Evolutionary conservation across 1,140 invertebrate species (phyloP).

Genomic region (Odontomachus brunneus): DNA sequence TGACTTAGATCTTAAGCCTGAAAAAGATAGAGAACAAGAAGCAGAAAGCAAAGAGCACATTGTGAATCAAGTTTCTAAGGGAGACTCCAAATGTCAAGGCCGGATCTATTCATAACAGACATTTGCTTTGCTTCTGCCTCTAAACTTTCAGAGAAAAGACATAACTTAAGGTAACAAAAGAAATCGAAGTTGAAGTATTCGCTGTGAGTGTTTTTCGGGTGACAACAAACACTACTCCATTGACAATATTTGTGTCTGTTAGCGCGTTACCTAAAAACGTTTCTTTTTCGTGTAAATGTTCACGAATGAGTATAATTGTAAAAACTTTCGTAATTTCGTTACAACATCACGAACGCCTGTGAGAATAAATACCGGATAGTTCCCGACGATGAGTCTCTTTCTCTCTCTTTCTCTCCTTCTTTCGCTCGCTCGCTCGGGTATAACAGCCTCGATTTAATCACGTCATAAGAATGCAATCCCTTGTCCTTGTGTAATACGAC

Average conservation of each 20-base stretch:
- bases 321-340: slow-evolving; percentile 23
- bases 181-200: not conserved
- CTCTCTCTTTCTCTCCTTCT: no score
- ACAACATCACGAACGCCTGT: not conserved
- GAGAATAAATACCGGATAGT: slow-evolving; percentile 10
- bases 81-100: not conserved
- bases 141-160: not conserved
- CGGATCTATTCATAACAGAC: not conserved
- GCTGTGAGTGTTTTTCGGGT: no score
- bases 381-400: not conserved
- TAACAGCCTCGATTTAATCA: slow-evolving; percentile 10
- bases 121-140: not conserved
- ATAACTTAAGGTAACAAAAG: not conserved
- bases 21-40: no score
- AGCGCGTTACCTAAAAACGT: no score
- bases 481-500: slow-evolving; percentile 44
- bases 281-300: not conserved
- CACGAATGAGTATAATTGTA: not conserved
- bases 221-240: no score
- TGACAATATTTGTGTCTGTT: no score
- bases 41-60: no score
- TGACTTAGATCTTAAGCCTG: no score
- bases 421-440: no score
- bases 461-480: slow-evolving; percentile 40
- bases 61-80: no score